Conservation (phyloP, 2,113 vertebrate species). For the Phaethornis superciliosus region DNA sequence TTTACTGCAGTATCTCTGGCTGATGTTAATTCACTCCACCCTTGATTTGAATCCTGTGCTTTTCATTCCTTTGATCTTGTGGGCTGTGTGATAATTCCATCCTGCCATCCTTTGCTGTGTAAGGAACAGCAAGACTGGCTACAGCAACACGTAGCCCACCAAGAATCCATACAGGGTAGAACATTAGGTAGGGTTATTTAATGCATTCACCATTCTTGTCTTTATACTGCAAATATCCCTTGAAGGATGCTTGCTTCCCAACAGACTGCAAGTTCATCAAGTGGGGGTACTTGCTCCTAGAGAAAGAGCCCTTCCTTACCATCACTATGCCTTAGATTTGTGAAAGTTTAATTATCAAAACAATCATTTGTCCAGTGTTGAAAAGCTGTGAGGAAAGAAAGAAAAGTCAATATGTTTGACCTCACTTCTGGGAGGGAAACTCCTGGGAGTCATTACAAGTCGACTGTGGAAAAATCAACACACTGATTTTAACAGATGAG, state of each 20-base stretch:
- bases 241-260: not conserved
- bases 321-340: not conserved
- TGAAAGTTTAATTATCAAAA: conserved; percentile 15
- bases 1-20: not conserved
- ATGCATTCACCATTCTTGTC: not conserved
- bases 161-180: not conserved
- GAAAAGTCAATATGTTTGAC: conserved; percentile 26
- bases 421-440: conserved; percentile 34
- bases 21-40: not conserved
- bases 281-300: not conserved
- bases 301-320: not conserved
- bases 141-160: not conserved
- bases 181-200: not conserved
- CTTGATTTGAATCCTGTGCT: not conserved
- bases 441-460: conserved; percentile 32
- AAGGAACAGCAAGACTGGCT: not conserved
- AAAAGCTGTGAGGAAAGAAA: conserved; percentile 8
- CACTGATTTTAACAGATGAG: conserved; percentile 38
- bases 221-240: not conserved
- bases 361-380: conserved; percentile 2
- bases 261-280: not conserved
- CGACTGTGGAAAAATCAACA: conserved; percentile 33
- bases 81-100: not conserved
- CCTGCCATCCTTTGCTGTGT: not conserved
- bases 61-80: not conserved